Conservation (phyloP, 2,797 vertebrate genomes). For the Tragopan temminckii region DNA sequence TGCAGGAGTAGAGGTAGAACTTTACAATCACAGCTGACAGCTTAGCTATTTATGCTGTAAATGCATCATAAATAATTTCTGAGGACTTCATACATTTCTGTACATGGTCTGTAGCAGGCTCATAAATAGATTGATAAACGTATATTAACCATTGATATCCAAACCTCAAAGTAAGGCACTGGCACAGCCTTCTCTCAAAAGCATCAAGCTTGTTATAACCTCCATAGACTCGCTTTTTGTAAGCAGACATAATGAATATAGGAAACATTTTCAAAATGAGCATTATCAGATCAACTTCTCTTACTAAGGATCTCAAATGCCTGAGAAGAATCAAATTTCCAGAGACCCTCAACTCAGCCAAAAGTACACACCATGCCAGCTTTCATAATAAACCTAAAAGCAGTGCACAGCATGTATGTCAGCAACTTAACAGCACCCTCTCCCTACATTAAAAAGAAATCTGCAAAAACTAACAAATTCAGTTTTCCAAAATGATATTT, state of each 20-base stretch:
- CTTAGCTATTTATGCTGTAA: constrained; percentile 72
- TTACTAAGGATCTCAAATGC: background rate
- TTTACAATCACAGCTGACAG: constrained; percentile 45
- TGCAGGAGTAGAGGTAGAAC: constrained; percentile 38
- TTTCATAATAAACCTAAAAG: background rate
- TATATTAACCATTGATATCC: constrained; percentile 21
- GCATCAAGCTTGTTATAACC: background rate
- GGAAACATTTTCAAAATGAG: background rate
- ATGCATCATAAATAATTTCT: constrained; percentile 77
- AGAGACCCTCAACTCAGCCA: background rate
- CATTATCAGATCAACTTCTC: background rate
- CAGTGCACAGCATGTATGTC: too few relatives aligned
- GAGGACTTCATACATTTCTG: constrained; percentile 54
- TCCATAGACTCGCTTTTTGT: background rate
- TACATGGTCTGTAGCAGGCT: constrained; percentile 53
- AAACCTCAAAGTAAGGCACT: constrained; percentile 12
- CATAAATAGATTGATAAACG: constrained; percentile 65
- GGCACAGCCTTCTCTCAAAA: background rate
- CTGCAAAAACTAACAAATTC: background rate
- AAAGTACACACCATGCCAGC: background rate
- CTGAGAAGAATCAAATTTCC: background rate
- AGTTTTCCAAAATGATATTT: background rate
- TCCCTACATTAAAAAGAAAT: background rate
- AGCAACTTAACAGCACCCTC: background rate
- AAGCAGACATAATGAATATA: background rate